These are phyloP conservation scores for Drosophila villosipedis DNA, from an alignment of 2,888 invertebrate species.

Conservation along the genomic window DNA sequence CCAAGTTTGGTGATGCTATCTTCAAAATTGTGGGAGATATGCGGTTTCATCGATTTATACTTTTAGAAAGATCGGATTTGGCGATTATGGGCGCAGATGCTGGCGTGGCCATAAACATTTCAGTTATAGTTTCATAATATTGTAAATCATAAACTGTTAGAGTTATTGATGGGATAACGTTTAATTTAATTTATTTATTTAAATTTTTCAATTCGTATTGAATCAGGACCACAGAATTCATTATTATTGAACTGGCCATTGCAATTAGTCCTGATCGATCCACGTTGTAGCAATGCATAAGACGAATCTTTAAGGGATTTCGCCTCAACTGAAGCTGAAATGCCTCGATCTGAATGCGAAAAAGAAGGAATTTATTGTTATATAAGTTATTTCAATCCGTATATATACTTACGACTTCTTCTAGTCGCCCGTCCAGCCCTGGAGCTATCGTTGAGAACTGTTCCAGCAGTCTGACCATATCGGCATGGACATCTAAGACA, in stretches of 20 bases:
- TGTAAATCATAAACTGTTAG: background rate
- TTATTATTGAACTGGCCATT: slow-evolving; percentile 56
- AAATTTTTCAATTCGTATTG: slow-evolving; percentile 32
- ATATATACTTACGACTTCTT: slow-evolving; percentile 11
- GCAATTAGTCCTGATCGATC: slow-evolving; percentile 30
- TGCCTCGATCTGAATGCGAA: slow-evolving; percentile 38
- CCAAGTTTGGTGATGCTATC: background rate
- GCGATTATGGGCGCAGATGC: background rate
- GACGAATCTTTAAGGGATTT: slow-evolving; percentile 28
- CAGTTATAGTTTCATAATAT: too few species aligned
- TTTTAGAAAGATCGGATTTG: background rate
- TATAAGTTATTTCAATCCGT: background rate
- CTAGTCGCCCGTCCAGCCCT: slow-evolving; percentile 9
- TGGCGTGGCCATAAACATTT: background rate
- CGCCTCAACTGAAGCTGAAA: slow-evolving; percentile 56
- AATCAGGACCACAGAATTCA: slow-evolving; percentile 54
- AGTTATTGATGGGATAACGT: too few species aligned
- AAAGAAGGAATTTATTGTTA: background rate
- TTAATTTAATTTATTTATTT: background rate
- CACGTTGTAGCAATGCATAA: slow-evolving; percentile 45
- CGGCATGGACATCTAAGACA: background rate
- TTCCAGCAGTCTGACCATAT: slow-evolving; percentile 12
- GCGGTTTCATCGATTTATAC: background rate
- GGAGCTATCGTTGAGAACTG: slow-evolving; percentile 7
- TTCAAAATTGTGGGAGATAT: too few species aligned